These are phyloP conservation scores for Strongylocentrotus purpuratus DNA, from an alignment of 35 echinoderm and acorn worm genomes.

Conservation along the genomic window DNA sequence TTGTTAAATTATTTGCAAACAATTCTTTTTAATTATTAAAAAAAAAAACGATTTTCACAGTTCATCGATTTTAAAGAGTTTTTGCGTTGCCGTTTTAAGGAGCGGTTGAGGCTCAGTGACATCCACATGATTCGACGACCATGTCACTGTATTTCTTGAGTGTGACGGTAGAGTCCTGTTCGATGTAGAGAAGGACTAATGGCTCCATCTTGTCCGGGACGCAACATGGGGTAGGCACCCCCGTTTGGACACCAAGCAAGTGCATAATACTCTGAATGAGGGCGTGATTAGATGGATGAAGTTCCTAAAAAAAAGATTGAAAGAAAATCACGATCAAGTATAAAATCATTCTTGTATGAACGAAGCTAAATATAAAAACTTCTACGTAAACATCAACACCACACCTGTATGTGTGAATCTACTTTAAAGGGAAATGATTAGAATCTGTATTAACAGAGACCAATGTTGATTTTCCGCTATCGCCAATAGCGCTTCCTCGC, in stretches of 20 bases:
- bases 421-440: no score
- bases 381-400: not conserved
- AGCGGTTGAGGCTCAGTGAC: conserved; percentile 54
- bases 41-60: not conserved
- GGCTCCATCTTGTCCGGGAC: conserved; percentile 80
- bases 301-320: conserved; percentile 27
- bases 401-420: not conserved
- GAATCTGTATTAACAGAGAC: no score
- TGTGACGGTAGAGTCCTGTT: conserved; percentile 74
- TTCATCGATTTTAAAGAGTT: not conserved
- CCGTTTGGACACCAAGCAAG: conserved; percentile 14
- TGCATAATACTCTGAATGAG: conserved; percentile 86
- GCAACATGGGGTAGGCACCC: conserved; percentile 80
- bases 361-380: not conserved
- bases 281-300: conserved; percentile 90
- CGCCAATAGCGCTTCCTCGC: no score
- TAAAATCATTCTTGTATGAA: not conserved
- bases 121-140: conserved; percentile 88
- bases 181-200: conserved; percentile 83
- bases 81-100: not conserved
- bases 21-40: not conserved
- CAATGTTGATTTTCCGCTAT: no score
- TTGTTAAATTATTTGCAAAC: not conserved
- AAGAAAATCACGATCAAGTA: not conserved
- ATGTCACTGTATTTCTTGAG: conserved; percentile 83